These are phyloP conservation scores for Rhinichthys klamathensis DNA, from an alignment of 2,113 vertebrate genomes.

Conservation along the genomic window DNA sequence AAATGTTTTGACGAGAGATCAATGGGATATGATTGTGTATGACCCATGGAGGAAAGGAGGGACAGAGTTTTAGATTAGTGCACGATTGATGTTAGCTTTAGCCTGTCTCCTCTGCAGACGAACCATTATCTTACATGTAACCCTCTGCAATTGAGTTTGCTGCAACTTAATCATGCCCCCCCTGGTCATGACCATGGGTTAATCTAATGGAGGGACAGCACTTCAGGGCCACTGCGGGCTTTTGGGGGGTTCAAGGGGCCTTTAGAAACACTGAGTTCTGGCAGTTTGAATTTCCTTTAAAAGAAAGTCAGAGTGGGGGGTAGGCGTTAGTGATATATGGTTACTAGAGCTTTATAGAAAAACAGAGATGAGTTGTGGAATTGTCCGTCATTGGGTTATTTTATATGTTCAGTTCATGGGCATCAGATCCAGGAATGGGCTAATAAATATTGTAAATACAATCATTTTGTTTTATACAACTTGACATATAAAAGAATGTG, in stretches of 20 bases:
- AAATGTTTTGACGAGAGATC: constrained; percentile 46
- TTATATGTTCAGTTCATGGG: background rate
- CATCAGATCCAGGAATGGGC: background rate
- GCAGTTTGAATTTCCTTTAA: constrained; percentile 48
- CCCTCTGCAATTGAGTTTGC: constrained; percentile 63
- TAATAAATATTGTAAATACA: background rate
- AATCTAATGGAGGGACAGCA: constrained; percentile 60
- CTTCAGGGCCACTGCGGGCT: constrained; percentile 54
- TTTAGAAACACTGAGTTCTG: constrained; percentile 39
- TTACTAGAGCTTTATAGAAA: constrained; percentile 42
- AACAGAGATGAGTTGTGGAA: background rate
- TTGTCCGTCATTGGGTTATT: background rate
- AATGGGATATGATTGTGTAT: constrained; percentile 47
- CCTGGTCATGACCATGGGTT: constrained; percentile 45
- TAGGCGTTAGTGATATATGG: constrained; percentile 17
- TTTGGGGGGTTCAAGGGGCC: constrained; percentile 46
- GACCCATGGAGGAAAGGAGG: constrained; percentile 42
- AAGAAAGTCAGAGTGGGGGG: constrained; percentile 23
- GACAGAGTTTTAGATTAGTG: constrained; percentile 54
- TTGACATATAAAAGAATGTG: no score
- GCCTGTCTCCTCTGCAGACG: constrained; percentile 53
- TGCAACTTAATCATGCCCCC: constrained; percentile 61
- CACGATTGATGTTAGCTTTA: constrained; percentile 60
- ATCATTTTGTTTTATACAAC: no score
- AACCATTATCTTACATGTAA: constrained; percentile 62